A percentile compares a stretch with the other conserved stretches of the same genome.
phyloP scores from a whole-genome alignment of 2,888 invertebrate species.

The Lissocephala sabroskyi region DNA sequence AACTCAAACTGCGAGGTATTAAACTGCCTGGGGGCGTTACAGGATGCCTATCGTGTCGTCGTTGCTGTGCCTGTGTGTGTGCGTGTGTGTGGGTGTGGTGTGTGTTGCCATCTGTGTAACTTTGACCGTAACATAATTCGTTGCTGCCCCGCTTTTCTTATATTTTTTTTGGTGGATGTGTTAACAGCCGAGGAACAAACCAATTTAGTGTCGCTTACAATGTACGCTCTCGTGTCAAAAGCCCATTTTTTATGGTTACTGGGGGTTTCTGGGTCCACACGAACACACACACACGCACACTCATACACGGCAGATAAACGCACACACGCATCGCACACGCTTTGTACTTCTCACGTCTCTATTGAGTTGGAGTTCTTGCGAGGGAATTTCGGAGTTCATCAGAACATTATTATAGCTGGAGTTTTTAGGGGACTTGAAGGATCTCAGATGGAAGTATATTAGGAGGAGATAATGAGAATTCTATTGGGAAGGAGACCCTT shows the following conservation, averaged over 20 bases:
- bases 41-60: too few relatives aligned
- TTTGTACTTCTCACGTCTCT: too few relatives aligned
- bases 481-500: too few relatives aligned
- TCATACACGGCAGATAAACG: conserved; percentile 9
- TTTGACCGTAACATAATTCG: conserved; percentile 8
- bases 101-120: background rate
- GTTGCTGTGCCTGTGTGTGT: too few relatives aligned
- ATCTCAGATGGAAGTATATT: too few relatives aligned
- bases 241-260: conserved; percentile 46
- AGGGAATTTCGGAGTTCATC: too few relatives aligned
- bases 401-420: too few relatives aligned
- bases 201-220: conserved; percentile 65
- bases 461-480: too few relatives aligned
- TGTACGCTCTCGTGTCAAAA: conserved; percentile 65
- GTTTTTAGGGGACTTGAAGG: too few relatives aligned
- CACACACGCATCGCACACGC: conserved; percentile 2
- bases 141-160: conserved; percentile 2
- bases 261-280: background rate
- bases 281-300: conserved; percentile 21
- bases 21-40: too few relatives aligned
- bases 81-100: background rate
- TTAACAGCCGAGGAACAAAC: conserved; percentile 41
- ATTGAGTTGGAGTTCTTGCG: too few relatives aligned
- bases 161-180: conserved; percentile 8
- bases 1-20: too few relatives aligned